Evolutionary conservation across 2,888 invertebrate species (phyloP).

Genomic region (Malthinus seriepunctatus): DNA sequence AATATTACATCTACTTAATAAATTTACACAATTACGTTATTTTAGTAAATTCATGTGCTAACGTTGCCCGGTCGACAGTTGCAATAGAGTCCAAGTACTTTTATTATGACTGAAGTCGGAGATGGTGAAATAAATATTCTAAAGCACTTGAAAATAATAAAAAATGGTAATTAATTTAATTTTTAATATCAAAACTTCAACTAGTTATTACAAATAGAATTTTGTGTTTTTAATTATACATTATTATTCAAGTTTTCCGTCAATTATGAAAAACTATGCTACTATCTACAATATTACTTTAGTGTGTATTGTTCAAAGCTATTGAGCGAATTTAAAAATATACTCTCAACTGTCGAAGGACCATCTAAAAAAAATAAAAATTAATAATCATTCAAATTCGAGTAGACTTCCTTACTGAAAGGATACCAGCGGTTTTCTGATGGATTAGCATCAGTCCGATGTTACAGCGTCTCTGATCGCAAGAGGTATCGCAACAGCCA

Average conservation of each 20-base stretch:
- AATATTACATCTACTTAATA: too few species aligned
- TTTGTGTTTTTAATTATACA: too few species aligned
- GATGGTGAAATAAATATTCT: too few species aligned
- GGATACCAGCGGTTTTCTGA: slow-evolving; percentile 37
- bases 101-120: too few species aligned
- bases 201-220: not conserved
- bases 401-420: slow-evolving; percentile 33
- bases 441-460: slow-evolving; percentile 35
- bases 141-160: too few species aligned
- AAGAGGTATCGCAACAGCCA: slow-evolving; percentile 55
- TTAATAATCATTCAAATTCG: not conserved
- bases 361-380: not conserved
- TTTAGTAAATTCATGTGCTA: too few species aligned
- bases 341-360: not conserved
- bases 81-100: too few species aligned
- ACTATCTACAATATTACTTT: not conserved
- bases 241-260: too few species aligned
- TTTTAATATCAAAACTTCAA: slow-evolving; percentile 34
- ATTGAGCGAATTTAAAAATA: not conserved
- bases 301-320: slow-evolving; percentile 28
- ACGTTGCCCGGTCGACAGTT: too few species aligned
- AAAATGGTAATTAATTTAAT: too few species aligned
- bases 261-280: not conserved
- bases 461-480: slow-evolving; percentile 44
- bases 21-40: too few species aligned